Evolutionary conservation across 2,797 vertebrate species (phyloP).

Genomic region (Rhodeus uyekii): DNA sequence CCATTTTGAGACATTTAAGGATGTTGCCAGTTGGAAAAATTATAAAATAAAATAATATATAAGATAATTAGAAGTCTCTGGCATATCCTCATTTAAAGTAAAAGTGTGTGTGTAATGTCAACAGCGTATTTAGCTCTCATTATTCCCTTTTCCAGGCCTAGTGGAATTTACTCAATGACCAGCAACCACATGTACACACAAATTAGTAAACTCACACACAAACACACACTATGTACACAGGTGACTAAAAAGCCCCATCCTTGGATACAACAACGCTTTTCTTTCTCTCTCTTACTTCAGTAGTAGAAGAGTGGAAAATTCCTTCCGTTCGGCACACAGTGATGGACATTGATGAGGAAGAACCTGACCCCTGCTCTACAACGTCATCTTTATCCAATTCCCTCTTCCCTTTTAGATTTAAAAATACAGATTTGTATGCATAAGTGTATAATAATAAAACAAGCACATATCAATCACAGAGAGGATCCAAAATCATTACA

Average conservation of each 20-base stretch:
- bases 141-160: constrained; percentile 1
- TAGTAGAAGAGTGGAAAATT: constrained; percentile 68
- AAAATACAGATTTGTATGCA: neutral
- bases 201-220: constrained; percentile 40
- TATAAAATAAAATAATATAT: neutral
- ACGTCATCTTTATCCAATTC: constrained; percentile 35
- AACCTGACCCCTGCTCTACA: constrained; percentile 17
- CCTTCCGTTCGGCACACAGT: constrained; percentile 61
- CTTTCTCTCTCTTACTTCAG: constrained; percentile 37
- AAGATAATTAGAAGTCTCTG: neutral
- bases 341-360: constrained; percentile 54
- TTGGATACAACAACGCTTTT: constrained; percentile 39
- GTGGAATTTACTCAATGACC: constrained; percentile 38
- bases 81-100: neutral
- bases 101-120: neutral
- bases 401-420: neutral
- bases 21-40: neutral
- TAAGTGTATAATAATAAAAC: no score
- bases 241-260: constrained; percentile 37
- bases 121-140: constrained; percentile 8
- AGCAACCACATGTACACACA: constrained; percentile 47
- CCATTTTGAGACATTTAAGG: neutral
- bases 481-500: neutral
- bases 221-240: constrained; percentile 41
- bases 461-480: no score